phyloP scores from a whole-genome alignment of 2,888 invertebrate genomes.

The Gortyna flavago region DNA sequence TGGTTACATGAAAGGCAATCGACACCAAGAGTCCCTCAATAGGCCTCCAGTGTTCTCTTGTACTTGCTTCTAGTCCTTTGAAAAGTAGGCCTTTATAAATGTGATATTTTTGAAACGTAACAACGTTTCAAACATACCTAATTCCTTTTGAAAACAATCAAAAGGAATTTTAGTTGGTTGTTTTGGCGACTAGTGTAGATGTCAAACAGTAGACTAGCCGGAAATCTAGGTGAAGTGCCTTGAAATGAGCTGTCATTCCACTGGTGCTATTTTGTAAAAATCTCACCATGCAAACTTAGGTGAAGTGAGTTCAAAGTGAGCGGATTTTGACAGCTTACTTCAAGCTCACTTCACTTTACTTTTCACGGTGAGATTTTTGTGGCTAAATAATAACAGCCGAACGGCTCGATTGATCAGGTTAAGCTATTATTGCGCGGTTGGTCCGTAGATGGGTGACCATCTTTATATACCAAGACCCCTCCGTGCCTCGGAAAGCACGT shows the following conservation, averaged over 20 bases:
- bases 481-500: too few relatives aligned
- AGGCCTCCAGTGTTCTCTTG: constrained; percentile 20
- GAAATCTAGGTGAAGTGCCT: too few relatives aligned
- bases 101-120: background rate
- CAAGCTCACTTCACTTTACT: background rate
- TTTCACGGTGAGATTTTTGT: background rate
- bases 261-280: background rate
- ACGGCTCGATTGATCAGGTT: too few relatives aligned
- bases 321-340: background rate
- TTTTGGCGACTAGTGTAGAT: background rate
- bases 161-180: background rate
- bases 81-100: background rate
- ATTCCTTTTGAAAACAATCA: too few relatives aligned
- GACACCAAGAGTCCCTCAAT: constrained; percentile 30
- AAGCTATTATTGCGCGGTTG: too few relatives aligned
- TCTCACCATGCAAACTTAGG: background rate
- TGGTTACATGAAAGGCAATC: constrained; percentile 55
- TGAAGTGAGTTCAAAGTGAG: background rate
- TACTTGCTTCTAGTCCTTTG: constrained; percentile 5
- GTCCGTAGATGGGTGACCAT: too few relatives aligned
- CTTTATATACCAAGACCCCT: too few relatives aligned
- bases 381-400: too few relatives aligned
- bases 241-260: too few relatives aligned
- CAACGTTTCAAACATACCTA: too few relatives aligned
- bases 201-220: background rate